phyloP scores from a whole-genome alignment of 2,888 invertebrate genomes.

The Leptopterna dolabrata region DNA sequence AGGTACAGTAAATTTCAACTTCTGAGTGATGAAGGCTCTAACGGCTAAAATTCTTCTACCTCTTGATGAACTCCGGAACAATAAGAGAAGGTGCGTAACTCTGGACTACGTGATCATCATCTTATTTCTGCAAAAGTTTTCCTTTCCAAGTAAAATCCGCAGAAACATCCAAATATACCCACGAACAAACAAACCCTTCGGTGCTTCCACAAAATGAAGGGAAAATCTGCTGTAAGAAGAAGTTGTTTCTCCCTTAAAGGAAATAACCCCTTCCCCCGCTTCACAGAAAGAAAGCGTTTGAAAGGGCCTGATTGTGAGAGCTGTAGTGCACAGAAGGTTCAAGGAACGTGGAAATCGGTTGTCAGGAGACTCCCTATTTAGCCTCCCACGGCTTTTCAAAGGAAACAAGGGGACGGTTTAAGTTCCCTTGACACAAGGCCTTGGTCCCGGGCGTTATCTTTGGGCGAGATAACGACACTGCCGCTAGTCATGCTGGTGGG shows the following conservation, averaged over 20 bases:
- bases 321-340: not conserved
- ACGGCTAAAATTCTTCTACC: too few relatives aligned
- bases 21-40: too few relatives aligned
- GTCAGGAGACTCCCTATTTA: not conserved
- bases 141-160: not conserved
- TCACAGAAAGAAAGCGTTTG: not conserved
- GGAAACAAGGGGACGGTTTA: not conserved
- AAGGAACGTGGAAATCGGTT: conserved; percentile 7
- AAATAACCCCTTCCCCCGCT: not conserved
- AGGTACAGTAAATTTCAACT: too few relatives aligned
- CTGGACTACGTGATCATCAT: too few relatives aligned
- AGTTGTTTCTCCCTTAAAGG: not conserved
- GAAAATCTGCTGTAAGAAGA: not conserved
- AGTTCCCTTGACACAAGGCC: not conserved
- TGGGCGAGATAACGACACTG: not conserved
- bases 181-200: not conserved
- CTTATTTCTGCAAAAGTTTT: too few relatives aligned
- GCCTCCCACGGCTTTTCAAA: not conserved
- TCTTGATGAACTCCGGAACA: too few relatives aligned
- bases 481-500: not conserved
- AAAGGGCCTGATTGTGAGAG: not conserved
- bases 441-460: not conserved
- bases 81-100: too few relatives aligned
- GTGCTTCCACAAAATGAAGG: not conserved
- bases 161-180: not conserved